Conservation (phyloP, 2,113 vertebrate species). For the Sardina pilchardus region DNA sequence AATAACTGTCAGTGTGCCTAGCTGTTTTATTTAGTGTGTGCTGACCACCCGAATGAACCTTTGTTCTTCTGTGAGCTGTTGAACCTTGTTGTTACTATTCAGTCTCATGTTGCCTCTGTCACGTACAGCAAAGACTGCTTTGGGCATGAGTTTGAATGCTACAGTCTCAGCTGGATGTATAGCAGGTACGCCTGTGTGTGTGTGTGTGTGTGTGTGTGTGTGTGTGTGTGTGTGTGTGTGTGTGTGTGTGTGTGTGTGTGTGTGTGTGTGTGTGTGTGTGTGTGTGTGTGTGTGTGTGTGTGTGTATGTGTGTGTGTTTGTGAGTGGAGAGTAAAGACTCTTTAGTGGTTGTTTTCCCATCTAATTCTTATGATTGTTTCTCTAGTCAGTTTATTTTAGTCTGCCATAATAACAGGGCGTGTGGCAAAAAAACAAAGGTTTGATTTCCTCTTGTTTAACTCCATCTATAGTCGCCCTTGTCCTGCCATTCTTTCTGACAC, state of each 20-base stretch:
- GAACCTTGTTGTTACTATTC: background rate
- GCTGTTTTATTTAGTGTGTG: background rate
- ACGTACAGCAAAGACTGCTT: background rate
- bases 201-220: too few species aligned
- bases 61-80: background rate
- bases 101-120: background rate
- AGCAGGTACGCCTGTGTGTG: background rate
- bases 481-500: slow-evolving; percentile 16
- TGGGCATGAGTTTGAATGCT: background rate
- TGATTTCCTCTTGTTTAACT: slow-evolving; percentile 4
- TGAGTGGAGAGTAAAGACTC: background rate
- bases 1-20: background rate
- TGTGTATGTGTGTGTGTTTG: background rate
- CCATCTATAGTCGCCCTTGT: background rate
- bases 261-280: too few species aligned
- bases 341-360: background rate
- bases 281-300: background rate
- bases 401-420: background rate
- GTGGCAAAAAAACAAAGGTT: slow-evolving; percentile 1
- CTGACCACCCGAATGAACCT: background rate
- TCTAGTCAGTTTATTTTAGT: slow-evolving; percentile 13
- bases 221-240: background rate
- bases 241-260: background rate
- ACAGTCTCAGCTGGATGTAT: too few species aligned
- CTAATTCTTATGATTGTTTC: slow-evolving; percentile 12